Base-by-base conservation (phyloP, 2,113 vertebrate species). In the Seriola rivoliana region DNA sequence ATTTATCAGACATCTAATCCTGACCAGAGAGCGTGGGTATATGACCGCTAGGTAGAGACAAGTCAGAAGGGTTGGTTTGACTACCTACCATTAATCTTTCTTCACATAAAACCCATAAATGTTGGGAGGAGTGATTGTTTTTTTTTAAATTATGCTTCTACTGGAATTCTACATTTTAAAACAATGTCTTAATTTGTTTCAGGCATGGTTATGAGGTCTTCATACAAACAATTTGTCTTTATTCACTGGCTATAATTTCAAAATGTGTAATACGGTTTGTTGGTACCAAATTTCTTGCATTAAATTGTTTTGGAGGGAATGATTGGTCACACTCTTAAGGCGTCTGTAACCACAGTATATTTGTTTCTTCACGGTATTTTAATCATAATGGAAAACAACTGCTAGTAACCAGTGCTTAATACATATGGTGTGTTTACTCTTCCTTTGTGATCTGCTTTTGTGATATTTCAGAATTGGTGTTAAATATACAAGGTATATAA, bases 1-100 rank as follows among this genome's bases (percentile, higher is more conserved):
- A 88, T 75, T 79, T 40, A 88, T 87, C 65, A 74, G 64, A 55
- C 54, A 50, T 85, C 71, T 65, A 55, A 72, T 63, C 42, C 79
- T 50, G 34, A 48, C 48, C 78, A 54, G 4, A 55, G 14, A 40
- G 64, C 7, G 64, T 1, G 42, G 19, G 34, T 9, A 48, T 14
- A 0, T 12, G 13, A 67, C 63, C 78, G 54, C 14, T 75, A 52
- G 72, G 54, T 75, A 55, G 2, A 57, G 17, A 77, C 46, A 46
- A 79, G 66, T 65, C 23, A 58, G 46, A 23, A 50, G 34, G 19
- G 6, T 16, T 80, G 14, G 17, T 68, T 46, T 64, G 58, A 74
- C 48, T 21, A 58, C 29, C n/a, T 60, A 64, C 55, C 65, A n/a
- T 58, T 36, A 40, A 67, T 85, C 63, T 40, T 10, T 66, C 54